Conservation (phyloP, 2,797 vertebrate genomes). For the Myiotriccus ornatus region DNA sequence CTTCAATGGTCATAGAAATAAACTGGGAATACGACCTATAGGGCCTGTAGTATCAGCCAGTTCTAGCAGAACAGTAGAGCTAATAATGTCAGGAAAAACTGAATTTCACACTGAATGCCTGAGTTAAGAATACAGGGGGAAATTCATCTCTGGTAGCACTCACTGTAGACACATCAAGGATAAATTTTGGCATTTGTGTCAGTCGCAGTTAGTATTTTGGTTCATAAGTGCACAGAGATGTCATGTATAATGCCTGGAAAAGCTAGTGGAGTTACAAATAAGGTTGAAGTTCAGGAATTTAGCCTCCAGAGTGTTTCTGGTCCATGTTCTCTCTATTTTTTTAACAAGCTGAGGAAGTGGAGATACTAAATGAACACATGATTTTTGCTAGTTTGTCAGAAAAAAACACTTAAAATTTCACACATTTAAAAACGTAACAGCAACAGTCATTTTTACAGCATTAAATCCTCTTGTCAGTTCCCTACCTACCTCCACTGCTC, state of each 20-base stretch:
- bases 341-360: neutral
- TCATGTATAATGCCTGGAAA: neutral
- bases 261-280: neutral
- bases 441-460: neutral
- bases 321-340: neutral
- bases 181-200: neutral
- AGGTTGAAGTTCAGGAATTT: neutral
- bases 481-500: neutral
- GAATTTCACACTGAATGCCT: neutral
- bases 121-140: neutral
- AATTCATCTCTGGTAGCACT: neutral
- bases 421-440: constrained; percentile 4
- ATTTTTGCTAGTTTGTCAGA: neutral
- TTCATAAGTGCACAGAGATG: neutral
- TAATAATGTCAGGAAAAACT: neutral
- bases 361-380: neutral
- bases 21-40: neutral
- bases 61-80: neutral
- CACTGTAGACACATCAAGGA: neutral
- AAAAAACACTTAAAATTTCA: neutral
- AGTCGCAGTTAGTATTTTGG: neutral
- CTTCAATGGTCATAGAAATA: neutral
- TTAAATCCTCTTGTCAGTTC: neutral
- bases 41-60: neutral
- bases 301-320: neutral